Base-by-base conservation (phyloP, 2,888 invertebrate species). In the Matsumyia berberina region DNA sequence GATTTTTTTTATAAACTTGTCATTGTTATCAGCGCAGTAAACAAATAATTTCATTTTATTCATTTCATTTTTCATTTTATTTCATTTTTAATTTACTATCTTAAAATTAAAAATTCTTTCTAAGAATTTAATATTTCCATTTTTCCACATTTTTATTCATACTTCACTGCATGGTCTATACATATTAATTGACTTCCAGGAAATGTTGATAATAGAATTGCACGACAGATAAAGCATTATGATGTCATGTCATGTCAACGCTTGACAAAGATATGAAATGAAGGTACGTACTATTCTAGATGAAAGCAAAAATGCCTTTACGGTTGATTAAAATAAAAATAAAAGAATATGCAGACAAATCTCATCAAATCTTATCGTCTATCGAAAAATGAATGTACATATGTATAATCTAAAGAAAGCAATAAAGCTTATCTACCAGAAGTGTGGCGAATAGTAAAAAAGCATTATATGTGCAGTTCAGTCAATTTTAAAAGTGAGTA, bases 201-300 rank as follows among this genome's bases (percentile, higher is more conserved):
- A 57, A 57, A 35, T 37, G 37, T 17, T 33, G 19, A 57, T 37
- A 55, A 7, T 37, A 37, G 37, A 57, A 57, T 57, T 57, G 37
- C 35, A 19, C 37, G 8, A 19, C 19, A 57, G 37, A 57, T 57
- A 57, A 57, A 57, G n/a, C 11, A 57, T n/a, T 24, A 24, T 57
- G 37, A 57, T 57, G 57, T 57, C 57, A 37, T 17, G 4, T 6
- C 15, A 31, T 53, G 9, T 31, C 49, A n/a, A 11, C 0, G 29
- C 6, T 1, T 12, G 12, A 4, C 12, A 53, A 31, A 31, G 0
- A 29, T n/a, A 29, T 5, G 3, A 1, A 31, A 31, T 53, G 12
- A n/a, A 39, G n/a, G n/a, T n/a, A n/a, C n/a, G n/a, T n/a, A 39
- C 5, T 39, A 39, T 12, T 39, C 12, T 39, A 6, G 12, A 39